A percentile compares a stretch with the other conserved stretches of the same genome.
Evolutionary conservation across 2,888 invertebrate species (phyloP).

Genomic region (Orchestes rusci): DNA sequence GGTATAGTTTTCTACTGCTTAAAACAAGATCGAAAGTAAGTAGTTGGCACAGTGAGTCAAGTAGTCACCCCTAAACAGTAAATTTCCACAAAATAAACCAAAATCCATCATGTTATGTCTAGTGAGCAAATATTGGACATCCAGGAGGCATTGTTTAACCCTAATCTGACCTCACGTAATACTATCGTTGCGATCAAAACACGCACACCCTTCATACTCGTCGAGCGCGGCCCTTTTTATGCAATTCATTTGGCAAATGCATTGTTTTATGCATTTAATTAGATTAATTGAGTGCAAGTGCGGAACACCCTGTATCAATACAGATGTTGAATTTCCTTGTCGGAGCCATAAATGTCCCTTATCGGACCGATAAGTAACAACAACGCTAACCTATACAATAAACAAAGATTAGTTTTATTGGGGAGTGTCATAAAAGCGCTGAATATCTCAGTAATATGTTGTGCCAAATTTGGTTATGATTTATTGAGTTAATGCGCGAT

Average conservation of each 20-base stretch:
- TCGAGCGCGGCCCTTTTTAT: slow-evolving; percentile 11
- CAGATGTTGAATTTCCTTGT: too few relatives aligned
- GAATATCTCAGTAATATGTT: slow-evolving; percentile 6
- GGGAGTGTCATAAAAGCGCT: slow-evolving; percentile 12
- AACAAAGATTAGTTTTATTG: slow-evolving; percentile 23
- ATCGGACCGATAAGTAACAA: slow-evolving; percentile 8
- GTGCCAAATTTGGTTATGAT: slow-evolving; percentile 11
- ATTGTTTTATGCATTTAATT: slow-evolving; percentile 23
- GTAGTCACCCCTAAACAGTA: too few relatives aligned
- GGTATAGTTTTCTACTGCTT: too few relatives aligned
- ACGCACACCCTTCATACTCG: slow-evolving; percentile 9
- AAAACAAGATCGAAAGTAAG: too few relatives aligned
- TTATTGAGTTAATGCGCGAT: slow-evolving; percentile 12
- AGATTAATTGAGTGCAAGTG: slow-evolving; percentile 45
- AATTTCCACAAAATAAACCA: too few relatives aligned
- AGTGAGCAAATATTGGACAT: too few relatives aligned
- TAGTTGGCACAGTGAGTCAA: too few relatives aligned
- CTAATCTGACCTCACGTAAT: slow-evolving; percentile 34
- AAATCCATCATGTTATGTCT: too few relatives aligned
- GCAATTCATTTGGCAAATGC: slow-evolving; percentile 16
- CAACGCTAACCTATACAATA: slow-evolving; percentile 19
- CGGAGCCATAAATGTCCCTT: too few relatives aligned
- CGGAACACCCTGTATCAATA: too few relatives aligned
- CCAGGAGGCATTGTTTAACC: slow-evolving; percentile 25
- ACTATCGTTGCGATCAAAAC: slow-evolving; percentile 28